Conservation (phyloP, 2,113 vertebrate species). For the Herpetotheres cachinnans region DNA sequence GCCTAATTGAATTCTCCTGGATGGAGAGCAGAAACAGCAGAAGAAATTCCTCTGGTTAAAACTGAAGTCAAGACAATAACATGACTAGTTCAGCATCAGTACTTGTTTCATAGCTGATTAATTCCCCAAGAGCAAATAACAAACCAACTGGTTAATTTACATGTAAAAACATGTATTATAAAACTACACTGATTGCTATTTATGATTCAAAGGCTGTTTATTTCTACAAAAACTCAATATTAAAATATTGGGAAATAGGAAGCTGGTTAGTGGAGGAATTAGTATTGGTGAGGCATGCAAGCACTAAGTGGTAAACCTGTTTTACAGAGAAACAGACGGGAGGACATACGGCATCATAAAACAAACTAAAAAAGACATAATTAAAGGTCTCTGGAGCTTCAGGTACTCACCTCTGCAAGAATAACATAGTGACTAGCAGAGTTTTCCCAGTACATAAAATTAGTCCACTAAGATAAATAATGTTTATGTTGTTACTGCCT, state of each 20-base stretch:
- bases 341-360: background rate
- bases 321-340: background rate
- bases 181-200: background rate
- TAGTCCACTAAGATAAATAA: background rate
- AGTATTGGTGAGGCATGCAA: background rate
- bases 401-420: background rate
- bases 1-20: slow-evolving; percentile 14
- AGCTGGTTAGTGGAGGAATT: background rate
- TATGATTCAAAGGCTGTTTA: background rate
- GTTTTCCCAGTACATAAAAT: background rate
- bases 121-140: background rate
- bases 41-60: background rate
- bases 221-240: background rate
- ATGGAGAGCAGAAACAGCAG: background rate
- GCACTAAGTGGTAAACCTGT: background rate
- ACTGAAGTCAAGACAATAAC: background rate
- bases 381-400: background rate
- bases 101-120: background rate
- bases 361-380: background rate
- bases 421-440: background rate
- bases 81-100: background rate
- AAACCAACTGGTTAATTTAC: background rate
- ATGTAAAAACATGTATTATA: background rate
- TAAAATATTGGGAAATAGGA: background rate
- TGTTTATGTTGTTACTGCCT: background rate